Base-by-base conservation (phyloP, 1,140 invertebrate species). In the Campoletis sonorensis region DNA sequence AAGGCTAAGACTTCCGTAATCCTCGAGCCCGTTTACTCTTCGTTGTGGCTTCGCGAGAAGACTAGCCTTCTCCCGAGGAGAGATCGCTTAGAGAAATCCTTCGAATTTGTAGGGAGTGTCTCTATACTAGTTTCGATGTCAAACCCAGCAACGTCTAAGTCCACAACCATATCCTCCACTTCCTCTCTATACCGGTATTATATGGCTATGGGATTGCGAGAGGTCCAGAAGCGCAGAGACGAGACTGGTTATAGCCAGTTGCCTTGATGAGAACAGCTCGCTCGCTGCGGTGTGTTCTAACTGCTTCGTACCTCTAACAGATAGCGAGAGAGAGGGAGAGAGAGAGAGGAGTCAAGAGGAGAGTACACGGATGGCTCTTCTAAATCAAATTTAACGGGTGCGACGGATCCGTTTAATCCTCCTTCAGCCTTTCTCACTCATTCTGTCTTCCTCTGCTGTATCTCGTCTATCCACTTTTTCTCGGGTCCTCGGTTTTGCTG, bases 71-170 rank as follows among this genome's bases (percentile, higher is more conserved):
- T 54, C 51, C 18, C n/a, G 51, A 21, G 51, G 51, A 54, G 81
- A 81, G 79, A 51, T 68, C 73, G 79, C 81, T 67, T 80, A 79
- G 81, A 79, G 81, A 78, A 83, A 85, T 85, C 79, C 83, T 80
- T 81, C 84, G 85, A 85, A 86, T 86, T 86, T 83, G 61, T 79
- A 84, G 79, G 33, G 79, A 83, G 77, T 83, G 76, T 80, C 81
- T 79, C 61, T 64, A 23, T 64, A 58, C 61, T 30, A 27, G 51
- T 61, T 30, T 77, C 27, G 54, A 61, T 54, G 73, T 77, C 73
- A 77, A 61, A 54, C 73, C 73, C 51, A 51, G 71, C 30, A 67
- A 73, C 40, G 8, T 67, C 79, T 61, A 30, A 77, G 73, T 61
- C 73, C 27, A 77, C 54, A 37, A 21, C 13, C 61, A 64, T 15